phyloP scores from a whole-genome alignment of 2,888 invertebrate species.

The Coecobrya sp. region DNA sequence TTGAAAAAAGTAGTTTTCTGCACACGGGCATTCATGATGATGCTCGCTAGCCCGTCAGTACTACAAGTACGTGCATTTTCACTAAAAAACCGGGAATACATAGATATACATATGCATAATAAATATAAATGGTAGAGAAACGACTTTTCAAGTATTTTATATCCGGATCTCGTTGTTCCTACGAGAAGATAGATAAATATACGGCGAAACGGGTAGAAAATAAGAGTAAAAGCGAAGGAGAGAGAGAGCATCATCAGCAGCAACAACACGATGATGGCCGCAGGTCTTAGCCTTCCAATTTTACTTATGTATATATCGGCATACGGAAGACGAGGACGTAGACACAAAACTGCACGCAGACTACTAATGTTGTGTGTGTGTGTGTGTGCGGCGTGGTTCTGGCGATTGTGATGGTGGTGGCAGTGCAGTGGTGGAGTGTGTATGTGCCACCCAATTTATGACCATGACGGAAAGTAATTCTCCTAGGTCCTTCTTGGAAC shows the following conservation, averaged over 20 bases:
- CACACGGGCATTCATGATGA: conserved; percentile 54
- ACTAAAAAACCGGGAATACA: conserved; percentile 22
- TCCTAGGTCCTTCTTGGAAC: conserved; percentile 61
- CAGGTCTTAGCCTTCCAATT: conserved; percentile 66
- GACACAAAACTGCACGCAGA: conserved; percentile 73
- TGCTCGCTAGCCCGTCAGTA: conserved; percentile 12
- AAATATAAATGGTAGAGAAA: conserved; percentile 54
- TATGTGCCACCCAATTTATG: conserved; percentile 81
- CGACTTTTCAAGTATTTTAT: conserved; percentile 60
- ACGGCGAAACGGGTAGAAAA: conserved; percentile 42
- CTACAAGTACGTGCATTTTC: conserved; percentile 34
- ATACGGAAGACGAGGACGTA: conserved; percentile 15
- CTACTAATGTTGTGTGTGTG: conserved; percentile 71
- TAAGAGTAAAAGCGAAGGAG: conserved; percentile 48
- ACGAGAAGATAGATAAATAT: conserved; percentile 56
- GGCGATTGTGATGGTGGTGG: conserved; percentile 50
- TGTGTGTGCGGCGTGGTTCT: conserved; percentile 33
- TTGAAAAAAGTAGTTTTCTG: conserved; percentile 52
- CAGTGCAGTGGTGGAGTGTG: conserved; percentile 50
- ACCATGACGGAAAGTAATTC: conserved; percentile 80
- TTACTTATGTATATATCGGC: conserved; percentile 50
- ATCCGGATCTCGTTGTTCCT: conserved; percentile 59
- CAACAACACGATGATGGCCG: conserved; percentile 65
- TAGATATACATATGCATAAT: conserved; percentile 58
- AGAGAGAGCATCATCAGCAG: conserved; percentile 49